A percentile compares a stretch with the other conserved stretches of the same genome.
These are phyloP conservation scores for Pachymerium ferrugineum DNA, from an alignment of 2,888 invertebrate genomes.

Conservation along the genomic window DNA sequence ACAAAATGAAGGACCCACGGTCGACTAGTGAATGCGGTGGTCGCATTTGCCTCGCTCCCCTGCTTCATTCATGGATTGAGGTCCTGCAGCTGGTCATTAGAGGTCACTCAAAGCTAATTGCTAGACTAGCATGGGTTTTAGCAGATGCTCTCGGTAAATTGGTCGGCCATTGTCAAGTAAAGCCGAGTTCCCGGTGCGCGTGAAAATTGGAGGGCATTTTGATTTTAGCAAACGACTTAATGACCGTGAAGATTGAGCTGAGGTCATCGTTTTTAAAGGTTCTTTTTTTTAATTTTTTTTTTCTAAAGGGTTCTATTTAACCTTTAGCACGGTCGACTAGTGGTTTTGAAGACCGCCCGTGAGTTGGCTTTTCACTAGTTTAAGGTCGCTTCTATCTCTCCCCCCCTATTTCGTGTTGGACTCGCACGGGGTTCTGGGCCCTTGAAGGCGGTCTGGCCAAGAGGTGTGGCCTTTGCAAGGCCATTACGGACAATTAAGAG, in stretches of 20 bases:
- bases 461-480: conserved; percentile 20
- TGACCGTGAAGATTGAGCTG: not conserved
- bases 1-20: not conserved
- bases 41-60: conserved; percentile 16
- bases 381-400: conserved; percentile 12
- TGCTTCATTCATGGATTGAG: conserved; percentile 21
- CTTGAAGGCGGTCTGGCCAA: conserved; percentile 15
- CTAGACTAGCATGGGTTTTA: conserved; percentile 25
- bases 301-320: not conserved
- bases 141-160: conserved; percentile 21
- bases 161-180: not conserved
- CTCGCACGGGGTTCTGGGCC: not conserved
- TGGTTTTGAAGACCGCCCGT: conserved; percentile 19
- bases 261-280: not conserved
- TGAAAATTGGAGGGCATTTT: not conserved
- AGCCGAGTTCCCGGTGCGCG: not conserved
- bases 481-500: conserved; percentile 27
- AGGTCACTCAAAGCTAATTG: conserved; percentile 27
- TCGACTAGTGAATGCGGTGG: conserved; percentile 5
- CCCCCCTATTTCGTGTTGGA: not conserved
- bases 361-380: not conserved
- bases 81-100: conserved; percentile 25
- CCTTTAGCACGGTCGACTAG: not conserved
- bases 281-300: not conserved
- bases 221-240: no score